Evolutionary conservation across 1,140 invertebrate species (phyloP).

Genomic region (Parasteatoda tepidariorum): DNA sequence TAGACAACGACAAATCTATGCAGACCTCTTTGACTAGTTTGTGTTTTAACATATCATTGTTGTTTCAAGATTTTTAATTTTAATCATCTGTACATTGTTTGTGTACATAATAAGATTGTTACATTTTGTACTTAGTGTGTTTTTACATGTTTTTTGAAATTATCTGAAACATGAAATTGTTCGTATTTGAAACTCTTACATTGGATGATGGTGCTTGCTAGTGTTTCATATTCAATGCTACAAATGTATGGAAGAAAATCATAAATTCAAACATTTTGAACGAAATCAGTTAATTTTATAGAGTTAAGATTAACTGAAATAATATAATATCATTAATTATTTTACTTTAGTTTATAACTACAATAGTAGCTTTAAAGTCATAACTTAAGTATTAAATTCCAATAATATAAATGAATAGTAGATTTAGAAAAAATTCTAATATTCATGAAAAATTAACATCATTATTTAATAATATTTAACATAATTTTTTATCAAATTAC

Average conservation of each 20-base stretch:
- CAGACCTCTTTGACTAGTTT: conserved; percentile 22
- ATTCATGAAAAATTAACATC: no score
- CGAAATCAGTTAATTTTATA: background rate
- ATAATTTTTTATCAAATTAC: no score
- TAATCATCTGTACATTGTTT: conserved; percentile 42
- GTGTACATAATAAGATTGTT: conserved; percentile 52
- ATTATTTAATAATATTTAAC: no score
- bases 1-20: conserved; percentile 28
- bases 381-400: no score
- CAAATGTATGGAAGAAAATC: background rate
- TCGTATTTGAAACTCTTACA: conserved; percentile 21
- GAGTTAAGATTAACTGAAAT: background rate
- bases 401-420: no score
- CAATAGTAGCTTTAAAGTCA: no score
- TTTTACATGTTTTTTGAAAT: conserved; percentile 42
- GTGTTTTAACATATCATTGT: conserved; percentile 54
- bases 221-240: conserved; percentile 19
- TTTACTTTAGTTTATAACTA: no score
- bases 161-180: conserved; percentile 12
- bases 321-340: background rate
- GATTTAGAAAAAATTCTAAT: no score
- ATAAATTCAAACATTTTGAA: background rate
- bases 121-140: conserved; percentile 59
- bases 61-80: conserved; percentile 23
- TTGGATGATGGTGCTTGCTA: conserved; percentile 34